Conservation (phyloP, 2,797 vertebrate species). For the Microchirus variegatus region DNA sequence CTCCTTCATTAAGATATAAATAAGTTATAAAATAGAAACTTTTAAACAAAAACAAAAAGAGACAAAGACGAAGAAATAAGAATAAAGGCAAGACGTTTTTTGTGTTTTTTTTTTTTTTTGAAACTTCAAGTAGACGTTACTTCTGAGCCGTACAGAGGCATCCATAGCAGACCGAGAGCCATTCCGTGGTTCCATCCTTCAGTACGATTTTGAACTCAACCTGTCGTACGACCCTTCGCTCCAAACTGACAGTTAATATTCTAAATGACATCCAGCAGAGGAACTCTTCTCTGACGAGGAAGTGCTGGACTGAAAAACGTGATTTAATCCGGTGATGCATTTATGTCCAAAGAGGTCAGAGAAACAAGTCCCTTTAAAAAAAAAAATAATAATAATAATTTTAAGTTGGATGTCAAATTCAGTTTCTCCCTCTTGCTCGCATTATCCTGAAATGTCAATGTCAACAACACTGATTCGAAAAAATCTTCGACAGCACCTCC, state of each 20-base stretch:
- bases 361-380: conserved; percentile 26
- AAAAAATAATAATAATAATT: too few species aligned
- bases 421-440: conserved; percentile 1
- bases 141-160: conserved; percentile 52
- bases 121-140: conserved; percentile 92
- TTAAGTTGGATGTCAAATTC: conserved; percentile 29
- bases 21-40: conserved; percentile 84
- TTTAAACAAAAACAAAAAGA: conserved; percentile 67
- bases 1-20: conserved; percentile 84
- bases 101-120: conserved; percentile 35
- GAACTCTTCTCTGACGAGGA: conserved; percentile 32
- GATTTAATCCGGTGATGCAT: conserved; percentile 27
- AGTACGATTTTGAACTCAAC: conserved; percentile 18
- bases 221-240: conserved; percentile 17
- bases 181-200: conserved; percentile 43
- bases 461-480: conserved; percentile 48
- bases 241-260: conserved; percentile 46
- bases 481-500: conserved; percentile 18
- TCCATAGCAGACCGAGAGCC: conserved; percentile 34
- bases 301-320: conserved; percentile 32
- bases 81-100: conserved; percentile 85
- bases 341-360: conserved; percentile 42
- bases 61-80: conserved; percentile 66
- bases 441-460: conserved; percentile 45
- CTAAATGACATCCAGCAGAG: conserved; percentile 49